Conservation (phyloP, 2,797 vertebrate species). For the Gymnodraco acuticeps region DNA sequence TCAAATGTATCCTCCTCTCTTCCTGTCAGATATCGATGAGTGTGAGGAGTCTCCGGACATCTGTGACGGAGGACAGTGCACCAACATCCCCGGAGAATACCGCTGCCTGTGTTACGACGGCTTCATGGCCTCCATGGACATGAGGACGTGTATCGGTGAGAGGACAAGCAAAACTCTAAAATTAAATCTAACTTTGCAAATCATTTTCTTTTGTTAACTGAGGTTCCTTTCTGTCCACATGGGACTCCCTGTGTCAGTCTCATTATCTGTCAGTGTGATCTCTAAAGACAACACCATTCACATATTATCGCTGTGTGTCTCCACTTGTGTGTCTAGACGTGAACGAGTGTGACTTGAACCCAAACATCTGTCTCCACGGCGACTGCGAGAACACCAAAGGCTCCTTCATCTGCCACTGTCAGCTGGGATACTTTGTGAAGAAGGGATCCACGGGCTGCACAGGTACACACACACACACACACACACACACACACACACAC, state of each 20-base stretch:
- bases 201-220: too few relatives aligned
- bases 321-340: constrained; percentile 84
- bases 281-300: constrained; percentile 25
- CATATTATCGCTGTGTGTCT: constrained; percentile 31
- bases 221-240: too few relatives aligned
- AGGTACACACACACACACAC: constrained; percentile 75
- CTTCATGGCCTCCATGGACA: constrained; percentile 93
- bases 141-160: constrained; percentile 93
- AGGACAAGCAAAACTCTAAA: neutral
- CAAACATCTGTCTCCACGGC: constrained; percentile 94
- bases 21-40: constrained; percentile 90
- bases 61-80: constrained; percentile 93
- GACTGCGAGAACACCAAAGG: constrained; percentile 96
- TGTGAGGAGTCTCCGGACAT: constrained; percentile 93
- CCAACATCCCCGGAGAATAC: constrained; percentile 92
- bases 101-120: constrained; percentile 93
- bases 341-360: constrained; percentile 94
- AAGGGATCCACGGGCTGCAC: constrained; percentile 94
- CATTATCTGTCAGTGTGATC: constrained; percentile 36
- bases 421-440: constrained; percentile 91
- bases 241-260: constrained; percentile 20
- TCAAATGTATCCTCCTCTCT: constrained; percentile 3
- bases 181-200: too few relatives aligned
- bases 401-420: constrained; percentile 96
- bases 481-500: too few relatives aligned